Conservation (phyloP, 30 jellyfish, hydroid and myxozoan genomes). For the Hydractinia echinata region DNA sequence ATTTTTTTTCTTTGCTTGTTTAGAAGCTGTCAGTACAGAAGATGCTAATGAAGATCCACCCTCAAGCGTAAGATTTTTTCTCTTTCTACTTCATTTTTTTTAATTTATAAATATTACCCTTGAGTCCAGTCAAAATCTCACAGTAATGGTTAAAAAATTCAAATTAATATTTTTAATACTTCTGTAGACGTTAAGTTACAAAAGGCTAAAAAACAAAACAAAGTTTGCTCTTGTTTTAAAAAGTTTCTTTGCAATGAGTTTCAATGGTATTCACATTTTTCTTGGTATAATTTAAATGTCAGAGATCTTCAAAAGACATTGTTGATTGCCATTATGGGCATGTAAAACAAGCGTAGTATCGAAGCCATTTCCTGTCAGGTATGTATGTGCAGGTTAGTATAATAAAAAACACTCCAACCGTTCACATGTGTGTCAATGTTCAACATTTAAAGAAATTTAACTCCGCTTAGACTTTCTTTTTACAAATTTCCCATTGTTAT, state of each 20-base stretch:
- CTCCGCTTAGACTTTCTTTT: background rate
- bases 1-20: too few species aligned
- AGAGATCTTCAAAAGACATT: conserved; percentile 21
- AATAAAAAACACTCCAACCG: background rate
- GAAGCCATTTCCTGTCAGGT: conserved; percentile 19
- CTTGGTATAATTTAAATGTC: conserved; percentile 52
- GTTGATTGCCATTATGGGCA: conserved; percentile 19
- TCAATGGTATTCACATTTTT: conserved; percentile 43
- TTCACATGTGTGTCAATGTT: background rate
- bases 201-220: too few species aligned
- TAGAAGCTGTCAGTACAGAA: too few species aligned
- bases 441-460: background rate
- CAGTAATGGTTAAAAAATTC: too few species aligned
- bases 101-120: too few species aligned
- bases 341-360: background rate
- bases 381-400: conserved; percentile 26
- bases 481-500: background rate
- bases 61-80: too few species aligned
- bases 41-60: too few species aligned
- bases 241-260: background rate
- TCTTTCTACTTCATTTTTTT: too few species aligned
- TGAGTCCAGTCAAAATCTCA: too few species aligned
- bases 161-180: too few species aligned
- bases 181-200: too few species aligned
- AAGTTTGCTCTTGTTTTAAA: background rate